Evolutionary conservation across 2,888 invertebrate genomes (phyloP).

Genomic region (Oithona nana): DNA sequence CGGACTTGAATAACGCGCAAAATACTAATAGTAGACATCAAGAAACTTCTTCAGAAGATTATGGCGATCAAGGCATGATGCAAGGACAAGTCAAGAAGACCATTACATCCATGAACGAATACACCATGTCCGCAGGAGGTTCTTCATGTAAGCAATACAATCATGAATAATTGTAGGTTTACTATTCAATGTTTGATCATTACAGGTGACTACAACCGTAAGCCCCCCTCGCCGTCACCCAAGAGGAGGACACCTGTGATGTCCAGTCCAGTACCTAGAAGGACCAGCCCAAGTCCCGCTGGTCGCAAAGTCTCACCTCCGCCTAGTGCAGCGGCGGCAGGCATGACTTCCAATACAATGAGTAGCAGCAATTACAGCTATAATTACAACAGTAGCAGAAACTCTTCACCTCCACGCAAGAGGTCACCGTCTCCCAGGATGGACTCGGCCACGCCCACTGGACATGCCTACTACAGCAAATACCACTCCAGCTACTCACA

Average conservation of each 20-base stretch:
- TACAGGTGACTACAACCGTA: neutral
- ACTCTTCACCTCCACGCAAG: neutral
- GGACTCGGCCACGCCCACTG: neutral
- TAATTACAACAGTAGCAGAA: neutral
- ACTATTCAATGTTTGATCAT: neutral
- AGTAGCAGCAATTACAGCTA: neutral
- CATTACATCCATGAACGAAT: conserved; percentile 7
- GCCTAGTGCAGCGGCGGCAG: neutral
- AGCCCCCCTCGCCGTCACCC: conserved; percentile 16
- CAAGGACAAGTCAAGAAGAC: conserved; percentile 9
- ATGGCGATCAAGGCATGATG: neutral
- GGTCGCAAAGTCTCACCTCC: neutral
- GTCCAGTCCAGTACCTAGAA: neutral
- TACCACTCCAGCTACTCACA: conserved; percentile 7
- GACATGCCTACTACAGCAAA: conserved; percentile 9
- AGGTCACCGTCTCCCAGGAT: neutral
- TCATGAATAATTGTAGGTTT: too few relatives aligned
- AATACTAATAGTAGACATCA: neutral
- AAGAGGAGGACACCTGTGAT: neutral
- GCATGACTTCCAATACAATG: neutral
- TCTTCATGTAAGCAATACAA: too few relatives aligned
- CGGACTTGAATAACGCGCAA: conserved; percentile 20
- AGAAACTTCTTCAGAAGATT: conserved; percentile 13
- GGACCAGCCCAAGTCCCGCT: neutral
- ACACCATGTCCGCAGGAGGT: neutral